Evolutionary conservation across 1,140 invertebrate species (phyloP), one percentile per base, ranked within the genome.

Genomic region (Mizuhopecten yessoensis): DNA sequence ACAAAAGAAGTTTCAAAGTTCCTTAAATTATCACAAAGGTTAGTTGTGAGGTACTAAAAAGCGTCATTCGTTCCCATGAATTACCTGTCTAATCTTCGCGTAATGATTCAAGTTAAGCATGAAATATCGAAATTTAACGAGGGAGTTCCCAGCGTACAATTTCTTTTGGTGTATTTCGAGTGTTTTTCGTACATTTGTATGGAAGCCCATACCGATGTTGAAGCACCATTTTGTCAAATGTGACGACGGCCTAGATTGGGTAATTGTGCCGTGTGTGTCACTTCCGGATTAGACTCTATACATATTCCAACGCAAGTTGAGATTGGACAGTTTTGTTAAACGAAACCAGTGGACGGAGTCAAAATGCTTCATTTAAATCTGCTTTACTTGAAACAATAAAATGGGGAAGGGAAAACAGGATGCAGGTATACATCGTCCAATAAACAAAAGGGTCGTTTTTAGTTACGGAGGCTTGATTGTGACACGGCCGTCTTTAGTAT

Each of bases 1-100:
- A 75, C 57, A 75, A 75, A 75, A 75, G 57, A 75, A 29, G 57
- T 75, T 75, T 75, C n/a, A 75, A 75, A 75, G n/a, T 75, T 75
- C 29, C 5, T 1, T 29, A 75, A 75, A 9, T 29, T 75, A 75
- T 75, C 57, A 75, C 57, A 75, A 75, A 75, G n/a, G 57, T 75
- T 29, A 13, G 5, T 75, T 9, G 7, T n/a, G 57, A 75, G 57
- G n/a, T 7, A 2, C n/a, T 29, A 75, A 29, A 75, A 75, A 29
- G 23, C 57, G n/a, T n/a, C 57, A 75, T 5, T 75, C 23, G 29
- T 29, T 5, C 5, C n/a, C 29, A 75, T 75, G 17, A 29, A 75
- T 17, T 29, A 75, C 57, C 57, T 29, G 57, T 29, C 1, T 75
- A 75, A 75, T 75, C 57, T 75, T n/a, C n/a, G 23, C 11, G 3